Evolutionary conservation across 2,888 invertebrate genomes (phyloP), one percentile per base, ranked within the genome.

Genomic region (Cheilosia variabilis): DNA sequence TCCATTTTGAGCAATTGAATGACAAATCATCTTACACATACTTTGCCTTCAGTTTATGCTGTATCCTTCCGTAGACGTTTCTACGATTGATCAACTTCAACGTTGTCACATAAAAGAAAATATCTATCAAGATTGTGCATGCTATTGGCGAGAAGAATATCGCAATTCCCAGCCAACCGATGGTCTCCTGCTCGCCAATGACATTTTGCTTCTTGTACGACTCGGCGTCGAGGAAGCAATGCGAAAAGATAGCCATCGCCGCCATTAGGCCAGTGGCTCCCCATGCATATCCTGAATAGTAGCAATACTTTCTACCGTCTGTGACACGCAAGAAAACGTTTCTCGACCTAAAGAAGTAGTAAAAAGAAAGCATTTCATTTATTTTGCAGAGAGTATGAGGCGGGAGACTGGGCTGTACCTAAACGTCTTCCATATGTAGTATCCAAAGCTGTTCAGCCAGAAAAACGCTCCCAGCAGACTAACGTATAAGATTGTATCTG

Each of bases 361-460:
- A n/a, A 9, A 55, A 37, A 45, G 6, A 52, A 19, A n/a, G 27
- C 22, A 15, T 13, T 15, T 24, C 1, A 13, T 10, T 27, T 22
- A 60, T 2, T 19, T 2, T 5, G 19, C 0, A 13, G 10, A 27
- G 1, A 24, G 3, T 6, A 15, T 6, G 22, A 5, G 19, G 9
- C 9, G 19, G 5, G 13, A 34, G 13, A 41, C 2, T 13, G 9
- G n/a, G 27, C 9, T n/a, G 4, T 93, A 95, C 95, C 94, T 95
- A 90, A 97, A 97, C 1, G 96, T 97, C 91, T 95, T 96, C 97
- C 97, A 97, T 86, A 97, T 96, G 90, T 97, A 97, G 90, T 96
- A 97, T 63, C 97, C 97, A 86, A 96, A 94, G 90, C 96, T 96
- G 88, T 96, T 97, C 3, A 97, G 92, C 97, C 97, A 97, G 90